Evolutionary conservation across 2,113 vertebrate species (phyloP).

Genomic region (Pollimyrus isidori): DNA sequence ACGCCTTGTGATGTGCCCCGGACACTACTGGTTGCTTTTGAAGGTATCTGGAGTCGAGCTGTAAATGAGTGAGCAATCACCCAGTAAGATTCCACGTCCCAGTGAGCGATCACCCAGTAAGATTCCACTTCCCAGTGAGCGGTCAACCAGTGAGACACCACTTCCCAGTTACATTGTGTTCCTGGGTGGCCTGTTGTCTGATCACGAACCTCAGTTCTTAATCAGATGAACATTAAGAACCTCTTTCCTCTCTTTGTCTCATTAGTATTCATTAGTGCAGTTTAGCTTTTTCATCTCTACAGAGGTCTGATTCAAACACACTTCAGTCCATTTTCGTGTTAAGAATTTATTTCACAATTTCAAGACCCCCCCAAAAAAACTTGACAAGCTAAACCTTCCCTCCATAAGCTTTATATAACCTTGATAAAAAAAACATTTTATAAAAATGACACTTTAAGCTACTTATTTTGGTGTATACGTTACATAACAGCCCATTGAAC

Average conservation of each 20-base stretch:
- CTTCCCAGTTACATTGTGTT: background rate
- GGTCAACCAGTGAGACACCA: no score
- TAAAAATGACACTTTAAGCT: background rate
- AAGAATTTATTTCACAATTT: conserved; percentile 1
- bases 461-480: background rate
- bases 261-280: background rate
- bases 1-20: background rate
- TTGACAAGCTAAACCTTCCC: background rate
- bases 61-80: background rate
- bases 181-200: background rate
- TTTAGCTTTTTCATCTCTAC: background rate
- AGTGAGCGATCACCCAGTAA: background rate
- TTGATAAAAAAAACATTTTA: background rate
- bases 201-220: background rate
- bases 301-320: background rate
- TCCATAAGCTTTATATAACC: background rate
- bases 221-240: background rate
- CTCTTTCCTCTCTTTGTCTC: background rate
- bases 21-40: background rate
- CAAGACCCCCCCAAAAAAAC: background rate
- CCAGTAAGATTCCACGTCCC: background rate
- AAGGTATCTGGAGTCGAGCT: background rate
- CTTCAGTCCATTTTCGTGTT: background rate
- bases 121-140: background rate
- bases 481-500: background rate